Percentiles rank a stretch among this genome's conserved stretches.
phyloP scores from a whole-genome alignment of 2,888 invertebrate genomes.

The Vannuccia rotundouncinata region DNA sequence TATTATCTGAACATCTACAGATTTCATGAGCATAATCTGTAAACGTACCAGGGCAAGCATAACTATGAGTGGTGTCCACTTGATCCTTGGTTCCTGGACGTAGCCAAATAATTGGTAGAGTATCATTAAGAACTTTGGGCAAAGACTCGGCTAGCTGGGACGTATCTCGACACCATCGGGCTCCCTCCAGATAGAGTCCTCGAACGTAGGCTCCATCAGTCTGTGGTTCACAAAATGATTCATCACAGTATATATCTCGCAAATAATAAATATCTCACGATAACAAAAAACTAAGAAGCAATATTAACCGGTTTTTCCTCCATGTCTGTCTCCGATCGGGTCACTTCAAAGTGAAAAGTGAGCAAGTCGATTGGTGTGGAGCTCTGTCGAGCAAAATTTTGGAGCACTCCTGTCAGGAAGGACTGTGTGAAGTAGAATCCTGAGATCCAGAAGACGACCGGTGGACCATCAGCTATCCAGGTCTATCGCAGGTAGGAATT shows the following conservation, averaged over 20 bases:
- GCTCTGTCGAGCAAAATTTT: constrained; percentile 57
- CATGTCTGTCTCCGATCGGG: constrained; percentile 46
- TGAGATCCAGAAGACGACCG: constrained; percentile 58
- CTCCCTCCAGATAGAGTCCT: constrained; percentile 55
- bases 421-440: constrained; percentile 59
- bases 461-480: constrained; percentile 57
- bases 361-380: constrained; percentile 56
- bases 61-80: neutral
- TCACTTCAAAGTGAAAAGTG: constrained; percentile 52
- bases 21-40: too few relatives aligned
- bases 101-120: constrained; percentile 47
- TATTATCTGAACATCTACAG: too few relatives aligned
- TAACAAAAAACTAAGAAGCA: neutral
- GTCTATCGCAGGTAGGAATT: constrained; percentile 42
- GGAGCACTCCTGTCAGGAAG: constrained; percentile 57
- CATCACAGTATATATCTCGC: neutral
- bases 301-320: constrained; percentile 49
- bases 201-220: constrained; percentile 52
- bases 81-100: neutral
- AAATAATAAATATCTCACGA: neutral
- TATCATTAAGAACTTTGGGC: constrained; percentile 51
- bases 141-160: constrained; percentile 48
- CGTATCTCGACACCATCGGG: constrained; percentile 49
- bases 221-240: constrained; percentile 41
- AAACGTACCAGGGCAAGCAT: constrained; percentile 1